Evolutionary conservation across 2,113 vertebrate species (phyloP).

Genomic region (Thamnophis sirtalis): DNA sequence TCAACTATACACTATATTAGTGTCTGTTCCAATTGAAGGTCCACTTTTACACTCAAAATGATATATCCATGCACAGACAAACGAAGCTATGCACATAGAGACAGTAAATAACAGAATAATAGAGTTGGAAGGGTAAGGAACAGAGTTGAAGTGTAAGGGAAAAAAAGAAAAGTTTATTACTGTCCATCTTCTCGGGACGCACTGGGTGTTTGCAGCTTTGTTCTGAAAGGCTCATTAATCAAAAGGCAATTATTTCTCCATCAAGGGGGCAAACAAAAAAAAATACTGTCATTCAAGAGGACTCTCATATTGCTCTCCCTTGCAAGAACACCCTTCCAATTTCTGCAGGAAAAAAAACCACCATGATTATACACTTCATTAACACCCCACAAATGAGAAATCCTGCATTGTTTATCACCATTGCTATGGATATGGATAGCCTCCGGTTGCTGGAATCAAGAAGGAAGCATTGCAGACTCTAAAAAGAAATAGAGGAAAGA

Average conservation of each 20-base stretch:
- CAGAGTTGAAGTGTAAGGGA: neutral
- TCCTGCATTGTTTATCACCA: neutral
- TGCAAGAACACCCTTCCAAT: neutral
- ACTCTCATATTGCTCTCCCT: neutral
- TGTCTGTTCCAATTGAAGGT: neutral
- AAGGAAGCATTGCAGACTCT: neutral
- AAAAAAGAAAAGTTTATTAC: neutral
- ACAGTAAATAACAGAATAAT: neutral
- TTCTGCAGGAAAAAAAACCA: neutral
- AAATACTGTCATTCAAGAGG: neutral
- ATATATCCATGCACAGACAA: neutral
- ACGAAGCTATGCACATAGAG: neutral
- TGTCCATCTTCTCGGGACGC: neutral
- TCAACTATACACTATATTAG: neutral
- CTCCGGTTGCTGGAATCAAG: neutral
- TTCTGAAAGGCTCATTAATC: neutral
- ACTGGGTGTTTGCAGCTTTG: neutral
- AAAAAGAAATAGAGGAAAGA: neutral
- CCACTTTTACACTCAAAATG: neutral
- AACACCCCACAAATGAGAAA: neutral
- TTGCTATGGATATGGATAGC: neutral
- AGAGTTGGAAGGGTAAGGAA: neutral
- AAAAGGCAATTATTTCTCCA: neutral
- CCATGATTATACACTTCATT: neutral
- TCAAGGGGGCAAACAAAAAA: neutral